Percentiles rank a stretch among this genome's conserved stretches.
These are phyloP conservation scores for Dipodomys ordii DNA, from an alignment of 2,113 vertebrate genomes.

Conservation along the genomic window DNA sequence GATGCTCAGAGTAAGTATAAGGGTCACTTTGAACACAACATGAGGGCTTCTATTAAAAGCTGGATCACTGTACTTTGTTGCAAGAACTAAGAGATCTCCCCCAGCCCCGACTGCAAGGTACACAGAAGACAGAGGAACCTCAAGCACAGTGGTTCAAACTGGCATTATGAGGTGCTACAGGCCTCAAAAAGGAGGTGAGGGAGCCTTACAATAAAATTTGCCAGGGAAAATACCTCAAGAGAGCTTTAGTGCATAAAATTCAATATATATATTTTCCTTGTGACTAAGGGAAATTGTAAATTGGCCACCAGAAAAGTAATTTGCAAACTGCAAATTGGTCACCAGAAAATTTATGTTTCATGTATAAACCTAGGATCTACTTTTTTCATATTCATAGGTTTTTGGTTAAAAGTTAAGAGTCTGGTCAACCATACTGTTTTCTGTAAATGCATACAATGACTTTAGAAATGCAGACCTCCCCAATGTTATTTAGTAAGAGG, in stretches of 20 bases:
- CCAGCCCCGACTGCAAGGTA: no score
- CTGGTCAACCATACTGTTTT: neutral
- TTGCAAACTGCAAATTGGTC: neutral
- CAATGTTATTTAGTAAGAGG: conserved; percentile 56
- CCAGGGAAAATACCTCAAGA: no score
- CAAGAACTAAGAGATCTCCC: no score
- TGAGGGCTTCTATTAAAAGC: no score
- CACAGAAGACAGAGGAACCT: no score
- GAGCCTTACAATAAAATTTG: no score
- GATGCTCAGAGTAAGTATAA: no score
- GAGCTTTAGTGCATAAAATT: neutral
- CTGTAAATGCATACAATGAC: conserved; percentile 19
- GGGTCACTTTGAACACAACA: no score
- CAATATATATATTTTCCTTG: neutral
- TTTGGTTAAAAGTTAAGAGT: conserved; percentile 34
- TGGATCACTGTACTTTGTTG: no score
- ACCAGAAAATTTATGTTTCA: neutral
- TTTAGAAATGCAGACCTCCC: conserved; percentile 52
- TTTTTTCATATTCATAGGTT: conserved; percentile 10
- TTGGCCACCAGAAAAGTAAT: neutral
- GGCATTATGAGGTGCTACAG: no score
- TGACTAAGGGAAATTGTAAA: neutral
- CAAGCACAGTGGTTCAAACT: no score
- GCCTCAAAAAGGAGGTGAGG: no score
- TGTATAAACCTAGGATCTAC: conserved; percentile 21